Base-by-base conservation (phyloP, 2,888 invertebrate genomes). In the Eucriotettix oculatus region DNA sequence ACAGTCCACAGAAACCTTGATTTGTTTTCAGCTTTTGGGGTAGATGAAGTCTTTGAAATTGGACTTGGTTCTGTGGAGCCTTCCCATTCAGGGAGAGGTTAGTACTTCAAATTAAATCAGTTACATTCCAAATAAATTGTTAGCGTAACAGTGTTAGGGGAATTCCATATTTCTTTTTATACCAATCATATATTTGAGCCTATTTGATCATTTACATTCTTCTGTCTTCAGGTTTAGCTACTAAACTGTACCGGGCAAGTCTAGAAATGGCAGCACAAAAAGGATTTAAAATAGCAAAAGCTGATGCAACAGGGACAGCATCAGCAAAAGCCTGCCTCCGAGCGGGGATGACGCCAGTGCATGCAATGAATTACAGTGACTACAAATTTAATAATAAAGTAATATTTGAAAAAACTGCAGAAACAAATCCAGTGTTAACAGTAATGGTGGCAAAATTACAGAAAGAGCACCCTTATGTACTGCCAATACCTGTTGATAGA, bases 71-170 rank as follows among this genome's bases (percentile, higher is more conserved):
- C 63, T 16, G 60, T 63, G 3, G 63, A 59, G 42, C 53, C 58
- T 17, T 52, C 61, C 1, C 61, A 63, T 52, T 53, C 43, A 12
- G 61, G 63, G 10, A 57, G 59, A 57, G 63, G 63, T 62, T 16
- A 60, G 60, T 10, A 16, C 10, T 17, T 29, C 7, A 7, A 29
- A 29, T 29, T 29, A 29, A 29, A 29, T 29, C 7, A 7, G 29
- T 29, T 29, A 29, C 7, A 2, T 7, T 7, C 7, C 29, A 29
- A 29, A 29, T 29, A 29, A 29, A 29, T 29, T 29, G 29, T 29
- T 2, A n/a, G n/a, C n/a, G 2, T 29, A 29, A 29, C 29, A 29
- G 29, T 5, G 7, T 1, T 11, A 1, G 9, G 10, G 0, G 10
- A n/a, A 9, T 1, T 10, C n/a, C 10, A 16, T 12, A 14, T 10